Evolutionary conservation across 2,888 invertebrate genomes (phyloP).

Genomic region (Nectonema munidae): DNA sequence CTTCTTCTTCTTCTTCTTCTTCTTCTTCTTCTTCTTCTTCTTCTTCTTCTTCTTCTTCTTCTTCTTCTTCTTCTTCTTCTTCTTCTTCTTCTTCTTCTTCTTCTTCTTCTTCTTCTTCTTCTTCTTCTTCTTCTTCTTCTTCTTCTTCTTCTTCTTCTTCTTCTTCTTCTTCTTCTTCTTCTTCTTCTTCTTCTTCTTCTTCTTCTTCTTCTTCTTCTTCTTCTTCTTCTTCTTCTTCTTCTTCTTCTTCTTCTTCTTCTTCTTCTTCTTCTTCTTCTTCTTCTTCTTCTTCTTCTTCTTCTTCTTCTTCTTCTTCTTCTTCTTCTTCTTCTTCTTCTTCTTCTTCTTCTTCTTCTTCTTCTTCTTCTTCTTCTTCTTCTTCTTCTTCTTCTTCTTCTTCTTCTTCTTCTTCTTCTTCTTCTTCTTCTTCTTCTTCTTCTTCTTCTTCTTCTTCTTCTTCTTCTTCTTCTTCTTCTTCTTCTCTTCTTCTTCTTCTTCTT

Average conservation of each 20-base stretch:
- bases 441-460: slow-evolving; percentile 5
- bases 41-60: slow-evolving; percentile 5
- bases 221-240: too few species aligned
- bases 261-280: too few species aligned
- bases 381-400: not conserved
- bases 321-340: too few species aligned
- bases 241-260: too few species aligned
- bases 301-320: too few species aligned
- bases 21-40: slow-evolving; percentile 5
- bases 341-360: too few species aligned
- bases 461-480: slow-evolving; percentile 5
- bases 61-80: slow-evolving; percentile 5
- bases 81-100: slow-evolving; percentile 5
- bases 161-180: slow-evolving; percentile 5
- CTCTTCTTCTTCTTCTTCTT: slow-evolving; percentile 5
- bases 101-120: slow-evolving; percentile 5
- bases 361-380: not conserved
- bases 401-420: slow-evolving; percentile 5
- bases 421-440: slow-evolving; percentile 5
- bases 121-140: slow-evolving; percentile 5
- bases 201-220: too few species aligned
- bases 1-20: slow-evolving; percentile 5
- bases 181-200: slow-evolving; percentile 5
- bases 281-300: too few species aligned
- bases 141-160: slow-evolving; percentile 5